Evolutionary conservation across 1,140 invertebrate genomes (phyloP).

Genomic region (Pemphigus obesinymphae): DNA sequence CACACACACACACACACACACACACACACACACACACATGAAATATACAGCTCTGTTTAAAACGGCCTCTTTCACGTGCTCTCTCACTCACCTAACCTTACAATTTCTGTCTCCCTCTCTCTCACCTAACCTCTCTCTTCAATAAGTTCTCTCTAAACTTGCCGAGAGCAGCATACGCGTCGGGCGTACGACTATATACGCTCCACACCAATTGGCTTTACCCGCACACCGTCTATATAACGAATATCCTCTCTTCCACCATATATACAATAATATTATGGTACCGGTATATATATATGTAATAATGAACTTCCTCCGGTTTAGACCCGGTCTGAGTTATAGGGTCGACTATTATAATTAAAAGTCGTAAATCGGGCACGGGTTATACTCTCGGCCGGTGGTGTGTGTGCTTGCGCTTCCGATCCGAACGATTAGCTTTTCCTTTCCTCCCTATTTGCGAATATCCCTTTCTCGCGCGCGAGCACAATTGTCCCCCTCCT

Average conservation of each 20-base stretch:
- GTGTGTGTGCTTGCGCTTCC: background rate
- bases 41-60: slow-evolving; percentile 27
- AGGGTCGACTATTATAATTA: slow-evolving; percentile 36
- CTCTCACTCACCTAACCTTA: background rate
- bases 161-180: background rate
- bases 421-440: slow-evolving; percentile 34
- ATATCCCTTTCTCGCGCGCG: background rate
- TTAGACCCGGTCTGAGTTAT: slow-evolving; percentile 27
- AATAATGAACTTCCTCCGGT: slow-evolving; percentile 34
- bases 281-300: background rate
- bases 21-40: background rate
- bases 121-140: background rate
- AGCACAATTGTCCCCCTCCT: too few relatives aligned
- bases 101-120: too few relatives aligned
- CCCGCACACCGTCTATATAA: background rate
- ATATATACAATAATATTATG: background rate
- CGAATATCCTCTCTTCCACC: background rate
- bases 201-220: background rate
- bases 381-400: background rate
- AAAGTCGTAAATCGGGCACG: slow-evolving; percentile 39
- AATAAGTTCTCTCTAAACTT: slow-evolving; percentile 10
- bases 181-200: background rate
- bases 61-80: background rate
- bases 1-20: too few relatives aligned
- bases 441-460: background rate